Base-by-base conservation (phyloP, 2,113 vertebrate species). In the Ramphastos sulfuratus region DNA sequence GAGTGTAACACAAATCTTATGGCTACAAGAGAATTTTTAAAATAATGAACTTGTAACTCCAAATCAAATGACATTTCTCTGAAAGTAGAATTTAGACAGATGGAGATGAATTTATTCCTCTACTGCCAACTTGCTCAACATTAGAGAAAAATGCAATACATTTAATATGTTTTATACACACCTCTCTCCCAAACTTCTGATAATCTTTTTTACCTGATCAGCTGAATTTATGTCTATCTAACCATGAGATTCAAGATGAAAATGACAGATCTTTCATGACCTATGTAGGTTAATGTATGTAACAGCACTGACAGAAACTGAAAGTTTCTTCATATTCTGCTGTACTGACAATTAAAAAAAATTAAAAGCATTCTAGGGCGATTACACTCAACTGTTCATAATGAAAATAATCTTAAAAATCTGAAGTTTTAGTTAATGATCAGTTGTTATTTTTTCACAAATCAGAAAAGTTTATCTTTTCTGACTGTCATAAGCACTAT, bases 51-150 rank as follows among this genome's bases (percentile, higher is more conserved):
- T 39, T 60, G 15, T 31, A 91, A 75, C 31, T 95, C 78, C n/a
- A 66, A 86, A 74, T 21, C 0, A 0, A 88, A 81, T 70, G 46
- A 83, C 0, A 0, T 71, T 86, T 28, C 28, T 75, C 39, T 84
- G n/a, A 76, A 85, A 90, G 60, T 21, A 84, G 58, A 65, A 60
- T 90, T 71, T 81, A 19, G 73, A 60, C 50, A 85, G 70, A 91
- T 58, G 8, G 12, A 90, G 25, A 82, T 4, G 1, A 23, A 88
- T 84, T 83, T 86, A 75, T 54, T 90, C 54, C 54, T 82, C 61
- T 69, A 17, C 10, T 90, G 65, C 30, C 35, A 92, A 70, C 11
- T 21, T 33, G 23, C 18, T 37, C 42, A 74, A 80, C 2, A 4
- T 9, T 17, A 66, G 23, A 39, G 73, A 77, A 77, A 86, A 84